phyloP scores from a whole-genome alignment of 2,888 invertebrate species.

The Prenolepis imparis region DNA sequence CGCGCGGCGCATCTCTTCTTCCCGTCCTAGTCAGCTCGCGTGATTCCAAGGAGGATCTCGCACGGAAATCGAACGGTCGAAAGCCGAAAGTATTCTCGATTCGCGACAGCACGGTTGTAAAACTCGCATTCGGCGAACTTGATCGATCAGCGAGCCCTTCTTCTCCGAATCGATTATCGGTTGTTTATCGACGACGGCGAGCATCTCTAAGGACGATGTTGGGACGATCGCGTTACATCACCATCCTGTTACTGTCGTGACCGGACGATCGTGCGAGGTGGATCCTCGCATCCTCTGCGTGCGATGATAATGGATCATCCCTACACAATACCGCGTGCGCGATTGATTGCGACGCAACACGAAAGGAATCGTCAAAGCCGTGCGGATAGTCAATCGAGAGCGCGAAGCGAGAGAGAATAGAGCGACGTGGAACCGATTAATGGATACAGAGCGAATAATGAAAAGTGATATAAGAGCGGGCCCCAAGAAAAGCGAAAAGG shows the following conservation, averaged over 20 bases:
- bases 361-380: slow-evolving; percentile 17
- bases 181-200: slow-evolving; percentile 42
- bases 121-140: slow-evolving; percentile 38
- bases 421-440: slow-evolving; percentile 70
- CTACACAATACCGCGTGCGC: not conserved
- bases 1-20: slow-evolving; percentile 20
- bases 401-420: not conserved
- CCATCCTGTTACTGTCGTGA: slow-evolving; percentile 43
- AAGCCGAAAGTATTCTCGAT: slow-evolving; percentile 28
- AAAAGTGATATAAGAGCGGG: slow-evolving; percentile 77
- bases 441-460: slow-evolving; percentile 73
- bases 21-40: slow-evolving; percentile 8
- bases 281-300: not conserved
- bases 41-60: slow-evolving; percentile 21
- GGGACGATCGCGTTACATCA: slow-evolving; percentile 61
- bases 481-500: slow-evolving; percentile 42
- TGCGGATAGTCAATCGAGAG: not conserved
- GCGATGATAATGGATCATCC: slow-evolving; percentile 45
- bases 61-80: slow-evolving; percentile 24
- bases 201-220: slow-evolving; percentile 19
- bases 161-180: slow-evolving; percentile 71
- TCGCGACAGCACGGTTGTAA: slow-evolving; percentile 57
- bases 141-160: slow-evolving; percentile 69
- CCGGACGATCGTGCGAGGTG: slow-evolving; percentile 41
- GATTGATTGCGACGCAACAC: slow-evolving; percentile 25